These are phyloP conservation scores for Otolemur crassicaudatus DNA, from an alignment of 2,797 vertebrate species.

Conservation along the genomic window DNA sequence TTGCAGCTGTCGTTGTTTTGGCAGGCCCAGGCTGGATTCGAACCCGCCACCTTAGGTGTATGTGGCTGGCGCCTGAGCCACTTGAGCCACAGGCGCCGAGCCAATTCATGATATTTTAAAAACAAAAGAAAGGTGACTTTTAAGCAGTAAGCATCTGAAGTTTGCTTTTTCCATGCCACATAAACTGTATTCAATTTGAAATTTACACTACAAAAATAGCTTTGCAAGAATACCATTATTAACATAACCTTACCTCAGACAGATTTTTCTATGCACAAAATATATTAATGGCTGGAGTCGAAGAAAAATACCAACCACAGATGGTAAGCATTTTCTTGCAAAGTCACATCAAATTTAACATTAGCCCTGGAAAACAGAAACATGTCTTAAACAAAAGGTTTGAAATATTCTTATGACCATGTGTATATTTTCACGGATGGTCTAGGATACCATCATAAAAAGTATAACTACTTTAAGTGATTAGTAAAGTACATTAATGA, in stretches of 20 bases:
- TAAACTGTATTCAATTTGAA: constrained; percentile 71
- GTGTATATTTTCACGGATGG: constrained; percentile 45
- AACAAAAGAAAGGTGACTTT: constrained; percentile 53
- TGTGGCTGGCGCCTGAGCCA: no score
- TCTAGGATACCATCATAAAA: constrained; percentile 29
- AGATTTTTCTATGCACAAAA: constrained; percentile 71
- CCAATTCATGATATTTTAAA: constrained; percentile 17
- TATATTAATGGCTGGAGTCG: constrained; percentile 68
- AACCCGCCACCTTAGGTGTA: no score
- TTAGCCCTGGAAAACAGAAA: constrained; percentile 69
- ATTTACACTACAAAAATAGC: constrained; percentile 79
- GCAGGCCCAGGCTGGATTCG: no score
- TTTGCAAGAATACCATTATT: constrained; percentile 65
- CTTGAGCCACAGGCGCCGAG: no score
- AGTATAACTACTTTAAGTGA: not conserved
- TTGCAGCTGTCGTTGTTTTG: no score
- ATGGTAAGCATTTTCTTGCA: constrained; percentile 76
- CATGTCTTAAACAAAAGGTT: constrained; percentile 62
- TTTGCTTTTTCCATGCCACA: constrained; percentile 38
- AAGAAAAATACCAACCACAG: constrained; percentile 70
- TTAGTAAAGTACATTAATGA: constrained; percentile 26
- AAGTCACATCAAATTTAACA: constrained; percentile 74
- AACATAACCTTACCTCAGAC: constrained; percentile 76
- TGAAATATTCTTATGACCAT: constrained; percentile 47
- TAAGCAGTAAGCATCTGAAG: constrained; percentile 46